phyloP scores from a whole-genome alignment of 2,113 vertebrate species.

The Corythaixoides concolor region DNA sequence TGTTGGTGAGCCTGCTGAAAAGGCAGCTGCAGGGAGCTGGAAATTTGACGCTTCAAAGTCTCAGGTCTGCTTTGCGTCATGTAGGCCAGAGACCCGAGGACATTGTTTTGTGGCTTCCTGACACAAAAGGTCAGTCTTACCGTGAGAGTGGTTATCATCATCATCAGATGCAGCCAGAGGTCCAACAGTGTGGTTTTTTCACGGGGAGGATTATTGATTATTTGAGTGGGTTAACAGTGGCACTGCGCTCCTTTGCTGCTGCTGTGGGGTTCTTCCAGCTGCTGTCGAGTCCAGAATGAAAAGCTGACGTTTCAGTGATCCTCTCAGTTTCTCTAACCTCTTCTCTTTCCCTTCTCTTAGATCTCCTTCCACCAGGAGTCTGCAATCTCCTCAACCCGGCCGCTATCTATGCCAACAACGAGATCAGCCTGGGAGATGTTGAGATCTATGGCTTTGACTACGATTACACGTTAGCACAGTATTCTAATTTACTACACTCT shows the following conservation, averaged over 20 bases:
- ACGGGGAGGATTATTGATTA: background rate
- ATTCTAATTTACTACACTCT: constrained; percentile 77
- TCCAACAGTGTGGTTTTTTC: background rate
- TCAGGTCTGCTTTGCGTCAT: background rate
- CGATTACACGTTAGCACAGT: constrained; percentile 81
- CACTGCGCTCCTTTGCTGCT: background rate
- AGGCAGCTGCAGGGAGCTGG: background rate
- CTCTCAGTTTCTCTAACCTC: background rate
- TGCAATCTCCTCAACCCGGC: constrained; percentile 81
- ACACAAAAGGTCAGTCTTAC: background rate
- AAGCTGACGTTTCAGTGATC: background rate
- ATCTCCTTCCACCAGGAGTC: constrained; percentile 82
- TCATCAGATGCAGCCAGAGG: background rate
- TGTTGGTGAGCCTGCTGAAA: background rate
- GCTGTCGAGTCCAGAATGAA: background rate
- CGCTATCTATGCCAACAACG: constrained; percentile 81
- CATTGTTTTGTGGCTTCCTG: background rate
- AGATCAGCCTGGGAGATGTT: constrained; percentile 80
- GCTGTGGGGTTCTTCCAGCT: background rate
- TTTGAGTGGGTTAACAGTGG: background rate
- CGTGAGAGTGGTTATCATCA: background rate
- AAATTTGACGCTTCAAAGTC: background rate
- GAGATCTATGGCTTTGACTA: constrained; percentile 86
- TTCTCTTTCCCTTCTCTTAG: constrained; percentile 39
- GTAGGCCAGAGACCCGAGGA: background rate